Evolutionary conservation across 1,140 invertebrate genomes (phyloP), one percentile per base, ranked within the genome.

Genomic region (Palaemon carinicauda): DNA sequence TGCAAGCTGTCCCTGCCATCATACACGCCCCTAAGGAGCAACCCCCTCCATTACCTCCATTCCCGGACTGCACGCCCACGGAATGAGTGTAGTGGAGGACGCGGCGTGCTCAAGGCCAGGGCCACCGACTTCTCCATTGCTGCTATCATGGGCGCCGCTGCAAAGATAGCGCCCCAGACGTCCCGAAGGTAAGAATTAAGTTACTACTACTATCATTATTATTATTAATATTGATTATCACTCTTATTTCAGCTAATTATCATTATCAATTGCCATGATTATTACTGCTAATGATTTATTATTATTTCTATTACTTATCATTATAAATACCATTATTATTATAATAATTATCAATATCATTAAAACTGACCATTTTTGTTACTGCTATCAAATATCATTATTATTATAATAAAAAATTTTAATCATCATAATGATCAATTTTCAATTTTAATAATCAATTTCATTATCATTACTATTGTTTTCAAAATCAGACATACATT

Each of bases 91-190:
- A 29, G 80, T 87, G 71, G 86, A 87, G 78, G 86, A 87, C 51
- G 86, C 73, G 60, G 86, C 60, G 51, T 82, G 52, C 78, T 89
- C n/a, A 90, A 90, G 81, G 83, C 75, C 50, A 73, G 90, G 75
- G 96, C 96, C 89, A 97, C 96, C 89, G 96, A 98, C 92, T 98
- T 98, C 93, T 97, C 96, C 87, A 98, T 98, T 90, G 96, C 96
- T 41, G 96, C 97, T 69, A 97, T 98, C 90, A 97, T 98, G 96
- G 96, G 93, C 90, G 95, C 79, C 56, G 90, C 89, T 60, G 90
- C 89, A 10, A 89, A 88, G 81, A 89, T 74, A 80, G 86, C 31
- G 60, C 89, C 85, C 56, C 50, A 56, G 9, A 73, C 82, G 33
- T 69, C 54, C n/a, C 17, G 82, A 85, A 78, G 82, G 82, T 85